Evolutionary conservation across 92 coral and sea anemone genomes (phyloP).

Genomic region (Isaurus tuberculatus): DNA sequence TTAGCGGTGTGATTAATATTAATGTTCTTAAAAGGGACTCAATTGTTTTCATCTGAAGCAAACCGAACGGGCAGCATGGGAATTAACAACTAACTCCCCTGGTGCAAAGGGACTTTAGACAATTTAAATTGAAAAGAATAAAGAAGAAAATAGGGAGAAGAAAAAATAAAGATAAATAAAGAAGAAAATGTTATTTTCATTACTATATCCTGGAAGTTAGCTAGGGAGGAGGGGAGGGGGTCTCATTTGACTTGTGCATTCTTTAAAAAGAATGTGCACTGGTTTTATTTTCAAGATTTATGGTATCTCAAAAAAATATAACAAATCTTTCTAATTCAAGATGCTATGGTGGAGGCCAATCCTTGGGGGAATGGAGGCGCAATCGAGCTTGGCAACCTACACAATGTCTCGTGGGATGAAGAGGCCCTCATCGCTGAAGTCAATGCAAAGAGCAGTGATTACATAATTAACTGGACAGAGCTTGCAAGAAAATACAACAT

Average conservation of each 20-base stretch:
- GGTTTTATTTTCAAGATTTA: neutral
- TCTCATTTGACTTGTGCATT: neutral
- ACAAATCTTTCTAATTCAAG: neutral
- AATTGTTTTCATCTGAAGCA: neutral
- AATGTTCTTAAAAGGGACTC: neutral
- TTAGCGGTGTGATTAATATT: neutral
- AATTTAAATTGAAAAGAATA: neutral
- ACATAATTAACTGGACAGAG: no score
- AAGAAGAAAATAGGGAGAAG: no score
- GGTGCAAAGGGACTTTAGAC: neutral
- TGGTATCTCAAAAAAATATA: neutral
- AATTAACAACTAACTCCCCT: neutral
- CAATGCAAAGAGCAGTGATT: no score
- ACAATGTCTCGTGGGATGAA: no score
- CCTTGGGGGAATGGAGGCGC: neutral
- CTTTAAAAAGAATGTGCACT: neutral
- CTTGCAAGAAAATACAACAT: no score
- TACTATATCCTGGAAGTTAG: neutral
- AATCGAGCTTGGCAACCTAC: conserved; percentile 7
- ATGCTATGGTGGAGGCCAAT: conserved; percentile 5
- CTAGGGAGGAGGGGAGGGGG: neutral
- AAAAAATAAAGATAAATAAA: no score
- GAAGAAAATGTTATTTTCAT: neutral
- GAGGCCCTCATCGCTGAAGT: no score
- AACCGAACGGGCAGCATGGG: neutral